Evolutionary conservation across 2,888 invertebrate genomes (phyloP), one percentile per base, ranked within the genome.

Genomic region (Himalopsyche tibetana): DNA sequence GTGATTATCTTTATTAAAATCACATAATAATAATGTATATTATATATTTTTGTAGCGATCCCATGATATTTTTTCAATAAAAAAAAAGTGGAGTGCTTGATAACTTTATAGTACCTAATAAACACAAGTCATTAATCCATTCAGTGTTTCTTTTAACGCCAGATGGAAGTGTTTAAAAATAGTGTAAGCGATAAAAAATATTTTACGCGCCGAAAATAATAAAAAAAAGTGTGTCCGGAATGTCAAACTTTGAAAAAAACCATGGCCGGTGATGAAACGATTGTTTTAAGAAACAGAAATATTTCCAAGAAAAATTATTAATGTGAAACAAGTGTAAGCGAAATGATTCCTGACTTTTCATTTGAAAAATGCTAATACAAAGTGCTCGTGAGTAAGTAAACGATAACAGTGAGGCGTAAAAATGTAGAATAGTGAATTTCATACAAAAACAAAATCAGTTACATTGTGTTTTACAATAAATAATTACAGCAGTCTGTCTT

Each of bases 221-320:
- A 69, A 74, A 74, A 28, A 28, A 69, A 74, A 36, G 74, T 36
- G 74, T 74, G 63, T 63, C 63, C 63, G 63, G 63, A 63, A 63
- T 63, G 74, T 74, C 74, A 74, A 74, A 74, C 36, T 38, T 36
- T 11, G n/a, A 74, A 74, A 74, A 74, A 74, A 74, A 28, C 6
- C 28, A 74, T 74, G 74, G 74, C 19, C 15, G 12, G 74, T 74
- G 74, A 74, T 74, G 74, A 74, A 74, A 74, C 74, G 36, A 74
- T 74, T 74, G 74, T 74, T 74, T 12, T 36, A 36, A 36, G 74
- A 74, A 74, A 15, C 74, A 38, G 74, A 74, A 74, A 38, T 74
- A 74, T 74, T 74, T 74, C 74, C 36, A 74, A 74, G 74, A 74
- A 74, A 38, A 2, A 12, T 74, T 74, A 74, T 74, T 74, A 74